Percentiles rank a stretch among this genome's conserved stretches.
These are phyloP conservation scores for Chionis minor DNA, from an alignment of 2,113 vertebrate genomes.

Conservation along the genomic window DNA sequence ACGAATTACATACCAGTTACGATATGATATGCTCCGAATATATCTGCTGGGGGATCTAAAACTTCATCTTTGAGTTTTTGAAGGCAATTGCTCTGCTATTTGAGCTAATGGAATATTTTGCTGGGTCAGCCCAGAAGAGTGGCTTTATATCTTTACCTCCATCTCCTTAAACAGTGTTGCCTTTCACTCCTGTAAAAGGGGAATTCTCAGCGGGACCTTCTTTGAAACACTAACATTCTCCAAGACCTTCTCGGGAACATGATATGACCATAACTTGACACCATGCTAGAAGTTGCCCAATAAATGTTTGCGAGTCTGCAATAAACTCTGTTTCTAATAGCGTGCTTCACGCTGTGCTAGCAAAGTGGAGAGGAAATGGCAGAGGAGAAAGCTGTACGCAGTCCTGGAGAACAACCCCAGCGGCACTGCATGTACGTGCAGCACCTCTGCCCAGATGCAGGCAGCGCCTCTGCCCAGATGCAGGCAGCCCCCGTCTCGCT, in stretches of 20 bases:
- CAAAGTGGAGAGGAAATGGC: conserved; percentile 66
- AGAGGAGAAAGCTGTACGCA: not conserved
- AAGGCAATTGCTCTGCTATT: conserved; percentile 8
- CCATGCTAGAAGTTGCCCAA: conserved; percentile 65
- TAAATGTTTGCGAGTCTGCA: conserved; percentile 71
- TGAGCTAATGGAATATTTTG: conserved; percentile 47
- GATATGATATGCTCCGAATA: not conserved
- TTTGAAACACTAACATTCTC: conserved; percentile 45
- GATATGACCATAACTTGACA: conserved; percentile 72
- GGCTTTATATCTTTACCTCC: conserved; percentile 26
- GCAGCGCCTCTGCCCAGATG: not conserved
- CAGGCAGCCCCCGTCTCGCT: not conserved
- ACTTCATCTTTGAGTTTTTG: not conserved
- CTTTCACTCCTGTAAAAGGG: conserved; percentile 65
- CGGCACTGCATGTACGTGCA: not conserved
- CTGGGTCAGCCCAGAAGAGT: conserved; percentile 10
- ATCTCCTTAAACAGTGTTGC: conserved; percentile 37
- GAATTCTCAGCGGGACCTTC: conserved; percentile 66
- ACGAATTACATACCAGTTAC: not conserved
- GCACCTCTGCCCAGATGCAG: not conserved
- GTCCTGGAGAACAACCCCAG: not conserved
- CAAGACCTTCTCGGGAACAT: conserved; percentile 63
- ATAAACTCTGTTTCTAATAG: conserved; percentile 69
- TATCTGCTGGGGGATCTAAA: conserved; percentile 12
- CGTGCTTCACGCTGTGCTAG: conserved; percentile 53